These are phyloP conservation scores for Drosophila obscura DNA, from an alignment of 1,140 invertebrate genomes.

Conservation along the genomic window DNA sequence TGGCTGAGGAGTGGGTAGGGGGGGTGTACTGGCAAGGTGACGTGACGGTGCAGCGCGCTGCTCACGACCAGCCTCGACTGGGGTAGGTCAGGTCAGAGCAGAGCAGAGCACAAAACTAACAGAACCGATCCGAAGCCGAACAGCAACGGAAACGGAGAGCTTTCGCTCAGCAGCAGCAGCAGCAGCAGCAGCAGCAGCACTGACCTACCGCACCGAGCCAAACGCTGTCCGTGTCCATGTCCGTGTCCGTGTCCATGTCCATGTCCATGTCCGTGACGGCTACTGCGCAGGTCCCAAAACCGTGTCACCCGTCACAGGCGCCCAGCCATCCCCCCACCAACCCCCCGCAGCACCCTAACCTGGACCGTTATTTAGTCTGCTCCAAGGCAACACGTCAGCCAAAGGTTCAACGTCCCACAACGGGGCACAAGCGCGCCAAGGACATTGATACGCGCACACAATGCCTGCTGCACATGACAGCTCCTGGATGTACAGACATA, in stretches of 20 bases:
- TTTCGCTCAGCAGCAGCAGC: conserved; percentile 11
- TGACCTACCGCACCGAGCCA: conserved; percentile 66
- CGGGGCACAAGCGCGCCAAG: conserved; percentile 65
- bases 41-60: conserved; percentile 50
- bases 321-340: background rate
- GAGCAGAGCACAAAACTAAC: background rate
- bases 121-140: too few relatives aligned
- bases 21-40: conserved; percentile 13
- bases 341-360: background rate
- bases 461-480: conserved; percentile 48
- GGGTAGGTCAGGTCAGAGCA: conserved; percentile 64
- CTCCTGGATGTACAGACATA: conserved; percentile 6
- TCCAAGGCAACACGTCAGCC: conserved; percentile 74
- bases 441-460: conserved; percentile 68
- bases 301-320: background rate
- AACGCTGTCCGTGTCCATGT: conserved; percentile 35
- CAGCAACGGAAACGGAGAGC: too few relatives aligned
- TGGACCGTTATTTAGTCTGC: conserved; percentile 22
- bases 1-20: too few relatives aligned
- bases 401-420: conserved; percentile 71
- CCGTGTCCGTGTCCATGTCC: too few relatives aligned
- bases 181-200: conserved; percentile 27
- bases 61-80: conserved; percentile 29
- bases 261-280: background rate
- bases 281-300: conserved; percentile 56